These are phyloP conservation scores for Budorcas taxicolor DNA, from an alignment of 2,113 vertebrate species.

Conservation along the genomic window DNA sequence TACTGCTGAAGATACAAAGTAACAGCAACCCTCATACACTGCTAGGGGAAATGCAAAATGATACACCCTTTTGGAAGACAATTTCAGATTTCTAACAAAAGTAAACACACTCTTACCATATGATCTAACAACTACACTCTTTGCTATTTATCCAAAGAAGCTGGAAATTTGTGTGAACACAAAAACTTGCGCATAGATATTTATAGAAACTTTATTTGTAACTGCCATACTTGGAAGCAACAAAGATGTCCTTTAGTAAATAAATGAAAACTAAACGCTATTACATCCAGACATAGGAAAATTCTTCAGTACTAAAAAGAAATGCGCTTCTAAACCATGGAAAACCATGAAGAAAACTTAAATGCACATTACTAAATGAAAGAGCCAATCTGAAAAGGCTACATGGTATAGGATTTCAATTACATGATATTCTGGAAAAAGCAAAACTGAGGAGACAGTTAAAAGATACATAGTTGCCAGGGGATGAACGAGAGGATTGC, in stretches of 20 bases:
- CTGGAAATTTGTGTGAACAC: background rate
- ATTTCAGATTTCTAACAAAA: background rate
- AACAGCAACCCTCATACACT: background rate
- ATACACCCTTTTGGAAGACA: background rate
- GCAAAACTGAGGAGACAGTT: background rate
- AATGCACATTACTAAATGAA: background rate
- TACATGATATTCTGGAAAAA: background rate
- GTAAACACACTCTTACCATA: background rate
- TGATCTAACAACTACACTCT: background rate
- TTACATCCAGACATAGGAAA: background rate
- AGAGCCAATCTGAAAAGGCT: background rate
- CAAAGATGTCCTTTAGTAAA: background rate
- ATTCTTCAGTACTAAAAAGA: background rate
- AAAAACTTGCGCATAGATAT: background rate
- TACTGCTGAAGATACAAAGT: background rate
- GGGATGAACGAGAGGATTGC: background rate
- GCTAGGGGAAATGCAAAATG: background rate
- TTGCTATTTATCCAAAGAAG: background rate
- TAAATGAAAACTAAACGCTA: background rate
- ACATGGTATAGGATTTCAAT: background rate
- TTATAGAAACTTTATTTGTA: background rate
- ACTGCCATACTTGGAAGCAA: background rate
- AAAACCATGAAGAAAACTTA: background rate
- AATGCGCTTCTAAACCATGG: background rate
- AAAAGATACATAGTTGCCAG: background rate